These are phyloP conservation scores for Diorhabda sublineata DNA, from an alignment of 1,140 invertebrate genomes.

Conservation along the genomic window DNA sequence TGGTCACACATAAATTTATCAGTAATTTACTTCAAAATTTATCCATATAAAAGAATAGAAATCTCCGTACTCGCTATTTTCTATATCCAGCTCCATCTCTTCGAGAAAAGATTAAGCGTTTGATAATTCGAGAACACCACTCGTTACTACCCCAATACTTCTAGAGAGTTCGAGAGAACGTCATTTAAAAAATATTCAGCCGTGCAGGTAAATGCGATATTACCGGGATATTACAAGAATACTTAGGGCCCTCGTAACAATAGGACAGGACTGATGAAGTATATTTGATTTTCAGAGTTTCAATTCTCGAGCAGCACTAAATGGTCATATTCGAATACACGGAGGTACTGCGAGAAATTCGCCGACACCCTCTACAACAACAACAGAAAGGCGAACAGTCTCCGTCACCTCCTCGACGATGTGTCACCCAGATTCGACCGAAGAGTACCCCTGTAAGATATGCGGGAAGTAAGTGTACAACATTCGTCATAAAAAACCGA, in stretches of 20 bases:
- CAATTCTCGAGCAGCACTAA: slow-evolving; percentile 72
- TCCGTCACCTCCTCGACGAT: slow-evolving; percentile 14
- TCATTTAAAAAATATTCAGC: too few species aligned
- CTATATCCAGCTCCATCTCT: too few species aligned
- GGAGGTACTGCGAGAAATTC: slow-evolving; percentile 51
- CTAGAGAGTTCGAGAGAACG: too few species aligned
- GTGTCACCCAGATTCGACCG: slow-evolving; percentile 45
- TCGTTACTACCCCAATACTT: too few species aligned
- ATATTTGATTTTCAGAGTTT: slow-evolving; percentile 61
- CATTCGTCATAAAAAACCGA: slow-evolving; percentile 42
- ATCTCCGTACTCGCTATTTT: too few species aligned
- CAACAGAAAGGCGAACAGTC: slow-evolving; percentile 42
- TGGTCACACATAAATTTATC: too few species aligned
- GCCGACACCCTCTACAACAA: slow-evolving; percentile 51
- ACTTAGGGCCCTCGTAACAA: not conserved
- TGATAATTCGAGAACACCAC: too few species aligned
- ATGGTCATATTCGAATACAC: slow-evolving; percentile 70
- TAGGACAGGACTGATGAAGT: not conserved
- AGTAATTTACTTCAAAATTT: too few species aligned
- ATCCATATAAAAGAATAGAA: too few species aligned
- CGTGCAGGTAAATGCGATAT: too few species aligned
- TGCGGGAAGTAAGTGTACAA: slow-evolving; percentile 93
- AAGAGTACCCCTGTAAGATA: slow-evolving; percentile 88
- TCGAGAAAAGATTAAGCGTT: too few species aligned
- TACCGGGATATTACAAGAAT: too few species aligned